Evolutionary conservation across 2,113 vertebrate genomes (phyloP).

Genomic region (Entelurus aequoreus): DNA sequence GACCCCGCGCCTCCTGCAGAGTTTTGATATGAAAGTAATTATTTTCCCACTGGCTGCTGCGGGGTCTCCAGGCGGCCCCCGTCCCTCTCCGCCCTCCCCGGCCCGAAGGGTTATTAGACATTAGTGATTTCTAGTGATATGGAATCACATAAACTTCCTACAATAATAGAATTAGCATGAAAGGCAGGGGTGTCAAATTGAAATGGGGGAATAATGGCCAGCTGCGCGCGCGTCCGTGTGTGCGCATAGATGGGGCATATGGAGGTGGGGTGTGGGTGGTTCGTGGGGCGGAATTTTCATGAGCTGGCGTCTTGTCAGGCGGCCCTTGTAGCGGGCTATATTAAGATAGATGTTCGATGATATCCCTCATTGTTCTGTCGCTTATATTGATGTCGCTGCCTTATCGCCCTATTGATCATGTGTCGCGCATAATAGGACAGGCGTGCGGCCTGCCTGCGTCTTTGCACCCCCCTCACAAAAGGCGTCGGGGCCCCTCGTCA

Average conservation of each 20-base stretch:
- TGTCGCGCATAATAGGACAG: conserved; percentile 99
- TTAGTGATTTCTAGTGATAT: conserved; percentile 72
- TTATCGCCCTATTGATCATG: conserved; percentile 99
- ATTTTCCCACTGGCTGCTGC: conserved; percentile 71
- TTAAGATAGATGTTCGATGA: conserved; percentile 99
- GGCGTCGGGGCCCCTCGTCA: conserved; percentile 82
- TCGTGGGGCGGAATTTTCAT: conserved; percentile 99
- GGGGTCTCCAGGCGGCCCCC: conserved; percentile 75
- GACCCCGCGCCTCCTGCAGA: conserved; percentile 92
- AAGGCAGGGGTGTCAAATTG: conserved; percentile 99
- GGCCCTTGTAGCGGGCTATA: conserved; percentile 99
- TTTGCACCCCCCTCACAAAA: conserved; percentile 82
- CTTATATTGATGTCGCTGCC: conserved; percentile 99
- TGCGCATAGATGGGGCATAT: conserved; percentile 51
- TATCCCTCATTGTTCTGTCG: conserved; percentile 99
- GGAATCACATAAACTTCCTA: conserved; percentile 87
- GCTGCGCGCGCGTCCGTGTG: conserved; percentile 74
- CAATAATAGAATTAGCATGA: conserved; percentile 99
- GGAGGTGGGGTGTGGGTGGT: conserved; percentile 51
- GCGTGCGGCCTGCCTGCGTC: conserved; percentile 72
- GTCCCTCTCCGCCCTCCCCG: conserved; percentile 53
- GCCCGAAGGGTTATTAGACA: conserved; percentile 72
- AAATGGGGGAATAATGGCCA: conserved; percentile 99
- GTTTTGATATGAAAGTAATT: conserved; percentile 92
- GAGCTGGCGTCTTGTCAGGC: conserved; percentile 95